phyloP scores from a whole-genome alignment of 1,140 invertebrate genomes.

The Kradibia gibbosae region DNA sequence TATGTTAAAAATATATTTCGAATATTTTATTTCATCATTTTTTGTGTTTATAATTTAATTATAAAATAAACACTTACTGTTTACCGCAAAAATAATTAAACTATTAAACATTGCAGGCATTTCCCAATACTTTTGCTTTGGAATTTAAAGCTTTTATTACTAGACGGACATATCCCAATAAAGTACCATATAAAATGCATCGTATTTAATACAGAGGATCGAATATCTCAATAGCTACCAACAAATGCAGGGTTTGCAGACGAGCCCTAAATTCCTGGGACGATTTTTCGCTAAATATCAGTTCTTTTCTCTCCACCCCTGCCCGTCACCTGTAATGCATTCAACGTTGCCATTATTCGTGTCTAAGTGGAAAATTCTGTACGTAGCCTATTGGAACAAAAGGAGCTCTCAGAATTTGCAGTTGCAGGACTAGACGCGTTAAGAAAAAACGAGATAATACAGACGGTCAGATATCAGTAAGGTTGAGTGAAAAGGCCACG shows the following conservation, averaged over 20 bases:
- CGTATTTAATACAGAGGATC: background rate
- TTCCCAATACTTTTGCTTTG: too few species aligned
- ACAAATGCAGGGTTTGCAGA: background rate
- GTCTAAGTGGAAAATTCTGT: background rate
- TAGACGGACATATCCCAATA: too few species aligned
- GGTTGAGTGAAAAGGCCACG: background rate
- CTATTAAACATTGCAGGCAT: too few species aligned
- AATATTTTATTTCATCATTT: too few species aligned
- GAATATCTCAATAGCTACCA: too few species aligned
- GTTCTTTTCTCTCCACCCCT: background rate
- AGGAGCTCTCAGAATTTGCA: background rate
- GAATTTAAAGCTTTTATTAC: too few species aligned
- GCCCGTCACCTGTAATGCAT: too few species aligned
- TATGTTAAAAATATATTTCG: too few species aligned
- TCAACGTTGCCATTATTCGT: background rate
- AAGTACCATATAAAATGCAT: too few species aligned
- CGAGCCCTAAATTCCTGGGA: background rate
- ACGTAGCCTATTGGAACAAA: background rate
- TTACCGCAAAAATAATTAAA: too few species aligned
- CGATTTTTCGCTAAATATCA: background rate
- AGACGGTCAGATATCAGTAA: conserved; percentile 20
- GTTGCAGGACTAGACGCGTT: background rate
- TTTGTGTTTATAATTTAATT: too few species aligned
- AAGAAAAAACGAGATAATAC: conserved; percentile 18
- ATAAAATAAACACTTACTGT: too few species aligned